phyloP scores from a whole-genome alignment of 2,113 vertebrate genomes.

The Tonatia bakeri region DNA sequence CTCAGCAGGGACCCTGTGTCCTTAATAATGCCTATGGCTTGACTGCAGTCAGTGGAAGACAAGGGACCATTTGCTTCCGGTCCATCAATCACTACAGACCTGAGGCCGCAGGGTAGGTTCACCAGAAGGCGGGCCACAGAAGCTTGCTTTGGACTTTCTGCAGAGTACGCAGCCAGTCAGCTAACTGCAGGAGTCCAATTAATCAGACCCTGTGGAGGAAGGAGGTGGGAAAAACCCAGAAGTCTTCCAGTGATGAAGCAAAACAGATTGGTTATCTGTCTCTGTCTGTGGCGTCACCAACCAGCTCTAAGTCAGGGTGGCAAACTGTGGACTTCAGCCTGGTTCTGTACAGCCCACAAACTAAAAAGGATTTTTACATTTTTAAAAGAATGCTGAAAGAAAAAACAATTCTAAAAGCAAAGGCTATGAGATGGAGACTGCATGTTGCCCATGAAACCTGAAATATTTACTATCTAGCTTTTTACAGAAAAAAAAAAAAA shows the following conservation, averaged over 20 bases:
- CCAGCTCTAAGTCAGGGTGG: not conserved
- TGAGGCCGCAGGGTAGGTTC: slow-evolving; percentile 57
- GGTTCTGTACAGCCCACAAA: not conserved
- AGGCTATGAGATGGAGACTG: not conserved
- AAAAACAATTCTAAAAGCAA: not conserved
- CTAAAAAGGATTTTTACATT: not conserved
- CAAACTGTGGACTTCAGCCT: not conserved
- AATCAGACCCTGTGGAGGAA: not conserved
- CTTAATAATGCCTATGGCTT: slow-evolving; percentile 42
- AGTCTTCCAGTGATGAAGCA: slow-evolving; percentile 7
- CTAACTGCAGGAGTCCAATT: not conserved
- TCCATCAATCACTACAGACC: slow-evolving; percentile 69
- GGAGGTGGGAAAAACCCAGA: not conserved
- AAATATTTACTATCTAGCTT: not conserved
- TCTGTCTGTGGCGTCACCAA: not conserved
- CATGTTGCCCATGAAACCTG: not conserved
- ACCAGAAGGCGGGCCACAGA: slow-evolving; percentile 50
- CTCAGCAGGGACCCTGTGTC: slow-evolving; percentile 51
- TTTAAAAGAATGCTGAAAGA: not conserved
- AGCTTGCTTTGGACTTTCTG: slow-evolving; percentile 31
- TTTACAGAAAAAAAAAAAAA: not conserved
- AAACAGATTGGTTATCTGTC: not conserved
- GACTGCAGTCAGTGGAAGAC: slow-evolving; percentile 67
- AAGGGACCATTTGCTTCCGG: slow-evolving; percentile 73
- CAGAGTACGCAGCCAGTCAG: slow-evolving; percentile 26